Percentiles rank a stretch among this genome's conserved stretches.
These are phyloP conservation scores for Anneissia japonica DNA, from an alignment of 35 echinoderm and acorn worm species.

Conservation along the genomic window DNA sequence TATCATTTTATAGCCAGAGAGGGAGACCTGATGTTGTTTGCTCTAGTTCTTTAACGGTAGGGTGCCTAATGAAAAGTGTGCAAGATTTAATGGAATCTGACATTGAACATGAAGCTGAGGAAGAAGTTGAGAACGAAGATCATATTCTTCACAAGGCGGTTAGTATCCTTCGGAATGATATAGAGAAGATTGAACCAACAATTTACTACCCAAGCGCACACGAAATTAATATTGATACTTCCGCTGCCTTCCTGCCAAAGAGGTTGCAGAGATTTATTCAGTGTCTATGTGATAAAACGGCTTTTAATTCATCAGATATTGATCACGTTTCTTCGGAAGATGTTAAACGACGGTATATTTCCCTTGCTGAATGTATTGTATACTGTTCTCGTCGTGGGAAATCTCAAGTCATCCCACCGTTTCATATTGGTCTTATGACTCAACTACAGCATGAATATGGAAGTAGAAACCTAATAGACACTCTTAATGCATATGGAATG, in stretches of 20 bases:
- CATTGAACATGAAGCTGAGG: neutral
- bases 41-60: neutral
- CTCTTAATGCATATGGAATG: constrained; percentile 20
- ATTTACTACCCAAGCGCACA: neutral
- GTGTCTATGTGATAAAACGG: neutral
- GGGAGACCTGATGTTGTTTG: constrained; percentile 1
- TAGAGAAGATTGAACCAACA: constrained; percentile 11
- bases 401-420: neutral
- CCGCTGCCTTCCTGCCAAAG: neutral
- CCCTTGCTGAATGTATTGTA: no score
- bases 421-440: constrained; percentile 3
- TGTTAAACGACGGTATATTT: neutral
- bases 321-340: neutral
- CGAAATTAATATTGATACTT: constrained; percentile 3
- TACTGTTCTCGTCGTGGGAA: constrained; percentile 16
- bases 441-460: constrained; percentile 31
- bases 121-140: neutral
- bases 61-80: neutral
- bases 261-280: neutral
- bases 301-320: neutral
- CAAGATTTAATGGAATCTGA: no score
- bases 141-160: neutral
- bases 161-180: neutral
- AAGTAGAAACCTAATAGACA: constrained; percentile 5
- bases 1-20: constrained; percentile 5